These are phyloP conservation scores for Apamea epomidion DNA, from an alignment of 2,888 invertebrate species.

Conservation along the genomic window DNA sequence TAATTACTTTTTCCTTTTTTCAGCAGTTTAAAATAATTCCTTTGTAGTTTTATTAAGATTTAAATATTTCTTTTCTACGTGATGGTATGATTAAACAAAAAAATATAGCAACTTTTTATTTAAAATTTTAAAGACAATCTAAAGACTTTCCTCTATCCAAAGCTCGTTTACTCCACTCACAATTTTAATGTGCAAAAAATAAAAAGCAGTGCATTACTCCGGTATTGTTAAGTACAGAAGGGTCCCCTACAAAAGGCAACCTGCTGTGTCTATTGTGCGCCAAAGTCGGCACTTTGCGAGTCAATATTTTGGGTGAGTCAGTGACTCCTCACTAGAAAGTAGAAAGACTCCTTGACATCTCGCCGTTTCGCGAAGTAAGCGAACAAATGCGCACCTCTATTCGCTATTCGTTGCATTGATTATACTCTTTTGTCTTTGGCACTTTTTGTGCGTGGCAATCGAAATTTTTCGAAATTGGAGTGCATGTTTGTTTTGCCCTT, in stretches of 20 bases:
- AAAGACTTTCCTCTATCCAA: constrained; percentile 41
- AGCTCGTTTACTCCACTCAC: constrained; percentile 76
- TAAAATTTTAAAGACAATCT: constrained; percentile 1
- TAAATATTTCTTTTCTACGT: too few species aligned
- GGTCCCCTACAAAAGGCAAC: constrained; percentile 85
- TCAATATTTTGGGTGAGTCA: constrained; percentile 89
- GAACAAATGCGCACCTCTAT: constrained; percentile 85
- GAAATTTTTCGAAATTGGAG: constrained; percentile 77
- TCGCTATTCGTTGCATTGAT: constrained; percentile 76
- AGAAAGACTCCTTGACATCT: constrained; percentile 60
- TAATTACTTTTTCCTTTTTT: background rate
- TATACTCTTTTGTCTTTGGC: constrained; percentile 80
- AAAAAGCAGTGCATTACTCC: constrained; percentile 87
- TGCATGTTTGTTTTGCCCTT: constrained; percentile 73
- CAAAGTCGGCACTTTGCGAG: constrained; percentile 87
- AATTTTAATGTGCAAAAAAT: constrained; percentile 80
- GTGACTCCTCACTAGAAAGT: constrained; percentile 62
- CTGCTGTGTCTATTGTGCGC: constrained; percentile 87
- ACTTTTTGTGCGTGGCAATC: constrained; percentile 79
- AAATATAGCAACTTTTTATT: background rate
- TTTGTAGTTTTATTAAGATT: background rate
- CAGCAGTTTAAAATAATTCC: background rate
- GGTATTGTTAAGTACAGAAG: constrained; percentile 82
- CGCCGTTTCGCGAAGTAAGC: constrained; percentile 79
- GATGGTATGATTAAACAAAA: too few species aligned